Conservation (phyloP, 2,888 invertebrate genomes). For the Mantis religiosa region DNA sequence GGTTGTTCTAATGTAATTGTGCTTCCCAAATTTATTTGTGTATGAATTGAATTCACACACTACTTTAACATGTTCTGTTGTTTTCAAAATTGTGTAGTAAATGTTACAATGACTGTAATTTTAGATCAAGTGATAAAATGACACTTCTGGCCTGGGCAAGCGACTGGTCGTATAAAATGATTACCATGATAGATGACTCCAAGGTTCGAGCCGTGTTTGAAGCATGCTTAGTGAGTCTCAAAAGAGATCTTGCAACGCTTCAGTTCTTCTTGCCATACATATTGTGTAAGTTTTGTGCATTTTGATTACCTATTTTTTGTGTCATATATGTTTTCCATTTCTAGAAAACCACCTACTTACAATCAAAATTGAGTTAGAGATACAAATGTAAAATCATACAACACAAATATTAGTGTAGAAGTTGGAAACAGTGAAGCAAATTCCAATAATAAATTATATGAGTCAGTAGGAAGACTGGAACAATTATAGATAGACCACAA, state of each 20-base stretch:
- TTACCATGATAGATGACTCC: constrained; percentile 57
- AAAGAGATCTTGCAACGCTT: constrained; percentile 65
- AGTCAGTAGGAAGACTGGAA: no score
- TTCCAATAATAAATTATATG: no score
- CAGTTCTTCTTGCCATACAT: constrained; percentile 74
- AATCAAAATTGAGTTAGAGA: background rate
- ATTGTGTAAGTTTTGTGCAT: constrained; percentile 44
- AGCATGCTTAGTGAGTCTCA: constrained; percentile 70
- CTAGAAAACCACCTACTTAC: no score
- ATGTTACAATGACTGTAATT: background rate
- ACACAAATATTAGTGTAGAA: no score
- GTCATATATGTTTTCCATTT: no score
- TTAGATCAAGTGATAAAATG: constrained; percentile 28
- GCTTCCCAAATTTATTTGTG: background rate
- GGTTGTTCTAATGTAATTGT: background rate
- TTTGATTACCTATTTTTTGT: background rate
- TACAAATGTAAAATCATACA: no score
- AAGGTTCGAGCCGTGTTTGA: constrained; percentile 59
- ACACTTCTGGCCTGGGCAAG: constrained; percentile 28
- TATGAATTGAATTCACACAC: background rate
- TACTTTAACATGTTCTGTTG: background rate
- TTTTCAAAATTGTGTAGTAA: no score
- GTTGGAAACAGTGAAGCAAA: no score
- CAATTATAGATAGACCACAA: no score
- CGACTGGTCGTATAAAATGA: constrained; percentile 70